A percentile compares a stretch with the other conserved stretches of the same genome.
Evolutionary conservation across 2,797 vertebrate species (phyloP).

Genomic region (Taenioides sp.): DNA sequence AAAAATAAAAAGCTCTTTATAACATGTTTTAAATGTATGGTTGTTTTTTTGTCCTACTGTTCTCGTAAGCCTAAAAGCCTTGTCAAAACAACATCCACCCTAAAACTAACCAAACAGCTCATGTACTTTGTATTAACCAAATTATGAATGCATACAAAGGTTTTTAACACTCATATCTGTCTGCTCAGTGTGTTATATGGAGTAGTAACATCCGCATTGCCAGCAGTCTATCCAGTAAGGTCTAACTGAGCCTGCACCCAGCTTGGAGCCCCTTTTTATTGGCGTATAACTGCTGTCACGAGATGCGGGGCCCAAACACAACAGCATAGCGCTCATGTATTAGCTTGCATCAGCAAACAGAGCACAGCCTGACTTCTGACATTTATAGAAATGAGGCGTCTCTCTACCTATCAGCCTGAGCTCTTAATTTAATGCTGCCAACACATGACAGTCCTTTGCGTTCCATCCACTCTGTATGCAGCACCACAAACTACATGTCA

Average conservation of each 20-base stretch:
- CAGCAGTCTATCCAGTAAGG: constrained; percentile 13
- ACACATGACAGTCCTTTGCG: constrained; percentile 40
- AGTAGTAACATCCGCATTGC: constrained; percentile 3
- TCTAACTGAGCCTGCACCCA: constrained; percentile 11
- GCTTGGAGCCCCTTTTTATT: constrained; percentile 23
- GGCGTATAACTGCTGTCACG: constrained; percentile 23
- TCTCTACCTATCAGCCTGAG: constrained; percentile 27
- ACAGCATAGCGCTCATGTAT: constrained; percentile 24
- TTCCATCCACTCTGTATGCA: constrained; percentile 44
- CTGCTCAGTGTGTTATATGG: neutral
- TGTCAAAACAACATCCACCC: neutral
- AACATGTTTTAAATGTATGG: too few relatives aligned
- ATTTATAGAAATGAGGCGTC: constrained; percentile 40
- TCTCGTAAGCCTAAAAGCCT: too few relatives aligned
- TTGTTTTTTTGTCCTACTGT: too few relatives aligned
- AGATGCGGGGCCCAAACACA: constrained; percentile 24
- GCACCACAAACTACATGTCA: constrained; percentile 44
- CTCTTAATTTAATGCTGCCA: constrained; percentile 34
- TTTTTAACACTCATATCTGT: constrained; percentile 11
- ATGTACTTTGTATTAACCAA: neutral
- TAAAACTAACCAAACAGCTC: neutral
- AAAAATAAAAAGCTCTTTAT: too few relatives aligned
- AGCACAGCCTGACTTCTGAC: constrained; percentile 30
- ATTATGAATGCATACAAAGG: neutral
- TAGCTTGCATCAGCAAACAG: constrained; percentile 39